Percentiles rank a stretch among this genome's conserved stretches.
These are phyloP conservation scores for Rhagium mordax DNA, from an alignment of 2,888 invertebrate genomes.

Conservation along the genomic window DNA sequence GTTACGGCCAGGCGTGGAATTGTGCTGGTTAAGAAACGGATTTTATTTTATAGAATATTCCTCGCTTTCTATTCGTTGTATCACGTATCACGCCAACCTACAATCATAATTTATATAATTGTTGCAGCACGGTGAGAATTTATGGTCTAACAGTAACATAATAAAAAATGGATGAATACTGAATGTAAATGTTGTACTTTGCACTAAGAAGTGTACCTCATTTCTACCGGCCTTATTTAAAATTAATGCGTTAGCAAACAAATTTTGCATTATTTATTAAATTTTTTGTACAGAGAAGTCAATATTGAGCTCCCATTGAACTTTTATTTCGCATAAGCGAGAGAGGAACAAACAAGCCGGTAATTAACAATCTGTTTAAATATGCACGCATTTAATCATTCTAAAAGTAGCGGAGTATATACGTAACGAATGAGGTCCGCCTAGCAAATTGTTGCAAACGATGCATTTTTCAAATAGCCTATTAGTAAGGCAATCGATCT, in stretches of 20 bases:
- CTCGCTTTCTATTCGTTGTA: slow-evolving; percentile 31
- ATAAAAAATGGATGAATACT: neutral
- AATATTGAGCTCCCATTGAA: neutral
- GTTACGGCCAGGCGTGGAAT: no score
- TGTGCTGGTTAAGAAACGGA: neutral
- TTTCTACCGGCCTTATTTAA: neutral
- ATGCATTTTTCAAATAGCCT: slow-evolving; percentile 54
- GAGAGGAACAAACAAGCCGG: neutral
- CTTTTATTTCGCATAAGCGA: neutral
- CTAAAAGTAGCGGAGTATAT: slow-evolving; percentile 25
- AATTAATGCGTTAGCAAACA: no score
- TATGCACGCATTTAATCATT: slow-evolving; percentile 38
- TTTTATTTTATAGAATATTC: neutral
- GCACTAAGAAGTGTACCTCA: neutral
- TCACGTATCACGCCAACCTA: slow-evolving; percentile 31
- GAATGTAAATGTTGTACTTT: neutral
- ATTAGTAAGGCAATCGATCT: slow-evolving; percentile 46
- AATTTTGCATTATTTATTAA: neutral
- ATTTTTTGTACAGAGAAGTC: no score
- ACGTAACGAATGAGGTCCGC: slow-evolving; percentile 26
- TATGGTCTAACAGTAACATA: neutral
- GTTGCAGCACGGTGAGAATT: slow-evolving; percentile 22
- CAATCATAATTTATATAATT: slow-evolving; percentile 38
- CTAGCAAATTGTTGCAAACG: slow-evolving; percentile 44
- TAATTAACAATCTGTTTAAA: slow-evolving; percentile 27